phyloP scores from a whole-genome alignment of 2,797 vertebrate genomes.

The Steatocranus sp. region DNA sequence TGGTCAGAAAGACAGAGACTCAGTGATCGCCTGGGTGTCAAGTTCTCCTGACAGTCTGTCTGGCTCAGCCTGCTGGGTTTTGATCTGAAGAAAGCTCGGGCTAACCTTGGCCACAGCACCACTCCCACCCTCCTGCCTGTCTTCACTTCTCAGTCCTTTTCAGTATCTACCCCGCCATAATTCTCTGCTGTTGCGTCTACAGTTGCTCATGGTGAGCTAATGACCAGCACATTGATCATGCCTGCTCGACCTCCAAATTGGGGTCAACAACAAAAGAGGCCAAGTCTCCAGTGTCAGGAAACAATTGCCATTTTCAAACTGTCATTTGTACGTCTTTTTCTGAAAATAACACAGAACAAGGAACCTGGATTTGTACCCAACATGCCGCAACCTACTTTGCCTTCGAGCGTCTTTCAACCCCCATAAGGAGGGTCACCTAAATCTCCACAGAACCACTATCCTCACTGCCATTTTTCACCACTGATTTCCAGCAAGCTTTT shows the following conservation, averaged over 20 bases:
- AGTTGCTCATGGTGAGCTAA: slow-evolving; percentile 55
- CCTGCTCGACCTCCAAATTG: slow-evolving; percentile 76
- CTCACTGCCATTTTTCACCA: slow-evolving; percentile 13
- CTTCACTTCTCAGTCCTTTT: not conserved
- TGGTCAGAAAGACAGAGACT: slow-evolving; percentile 42
- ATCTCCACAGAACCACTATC: not conserved
- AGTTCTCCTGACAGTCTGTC: slow-evolving; percentile 59
- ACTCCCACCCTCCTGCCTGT: slow-evolving; percentile 1
- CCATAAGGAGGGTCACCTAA: slow-evolving; percentile 26
- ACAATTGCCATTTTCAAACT: slow-evolving; percentile 36
- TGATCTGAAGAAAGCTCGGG: slow-evolving; percentile 24
- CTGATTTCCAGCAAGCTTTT: slow-evolving; percentile 28
- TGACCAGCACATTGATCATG: slow-evolving; percentile 66
- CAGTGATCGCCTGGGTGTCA: slow-evolving; percentile 47
- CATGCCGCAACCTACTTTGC: slow-evolving; percentile 18
- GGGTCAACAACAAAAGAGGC: slow-evolving; percentile 73
- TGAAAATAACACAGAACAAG: not conserved
- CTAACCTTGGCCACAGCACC: slow-evolving; percentile 14
- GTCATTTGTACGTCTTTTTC: slow-evolving; percentile 39
- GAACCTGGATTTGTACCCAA: not conserved
- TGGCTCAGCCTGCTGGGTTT: slow-evolving; percentile 39
- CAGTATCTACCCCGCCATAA: slow-evolving; percentile 4
- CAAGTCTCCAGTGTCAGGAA: slow-evolving; percentile 38
- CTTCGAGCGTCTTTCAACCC: slow-evolving; percentile 49
- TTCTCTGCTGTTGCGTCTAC: slow-evolving; percentile 28